These are phyloP conservation scores for Scaptomyza flava DNA, from an alignment of 2,888 invertebrate genomes.

Conservation along the genomic window DNA sequence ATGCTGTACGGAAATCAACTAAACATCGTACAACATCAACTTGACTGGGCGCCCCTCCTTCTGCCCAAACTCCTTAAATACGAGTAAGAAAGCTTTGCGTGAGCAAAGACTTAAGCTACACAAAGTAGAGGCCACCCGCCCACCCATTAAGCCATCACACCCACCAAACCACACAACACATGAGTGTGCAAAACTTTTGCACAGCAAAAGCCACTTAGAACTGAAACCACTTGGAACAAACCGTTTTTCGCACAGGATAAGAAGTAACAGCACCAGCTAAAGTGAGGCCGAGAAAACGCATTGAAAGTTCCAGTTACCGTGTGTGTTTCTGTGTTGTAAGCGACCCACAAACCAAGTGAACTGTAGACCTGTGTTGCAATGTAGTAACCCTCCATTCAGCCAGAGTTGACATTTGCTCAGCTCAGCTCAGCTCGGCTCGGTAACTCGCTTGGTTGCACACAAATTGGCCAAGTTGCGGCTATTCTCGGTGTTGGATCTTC, in stretches of 20 bases:
- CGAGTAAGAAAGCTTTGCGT: slow-evolving; percentile 55
- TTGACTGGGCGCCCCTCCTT: background rate
- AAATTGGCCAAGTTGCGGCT: slow-evolving; percentile 62
- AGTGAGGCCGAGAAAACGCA: slow-evolving; percentile 1
- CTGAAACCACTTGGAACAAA: slow-evolving; percentile 76
- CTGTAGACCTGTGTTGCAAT: slow-evolving; percentile 47
- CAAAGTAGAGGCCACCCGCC: slow-evolving; percentile 20
- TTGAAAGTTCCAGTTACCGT: slow-evolving; percentile 44
- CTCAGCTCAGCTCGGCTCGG: slow-evolving; percentile 1
- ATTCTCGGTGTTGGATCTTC: slow-evolving; percentile 27
- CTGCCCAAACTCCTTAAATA: background rate
- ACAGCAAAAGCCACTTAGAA: slow-evolving; percentile 71
- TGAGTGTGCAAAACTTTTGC: slow-evolving; percentile 65
- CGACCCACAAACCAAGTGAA: slow-evolving; percentile 65
- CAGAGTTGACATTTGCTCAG: slow-evolving; percentile 9
- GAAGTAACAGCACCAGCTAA: background rate
- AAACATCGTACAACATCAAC: slow-evolving; percentile 43
- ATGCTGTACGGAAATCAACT: slow-evolving; percentile 48
- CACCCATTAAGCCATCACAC: background rate
- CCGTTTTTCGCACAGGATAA: slow-evolving; percentile 32
- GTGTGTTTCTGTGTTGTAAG: slow-evolving; percentile 19
- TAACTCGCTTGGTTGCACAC: slow-evolving; percentile 48
- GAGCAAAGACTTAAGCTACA: slow-evolving; percentile 65
- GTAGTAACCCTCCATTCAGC: background rate
- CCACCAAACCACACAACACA: slow-evolving; percentile 19